These are phyloP conservation scores for Arion vulgaris DNA, from an alignment of 1,140 invertebrate species.

Conservation along the genomic window DNA sequence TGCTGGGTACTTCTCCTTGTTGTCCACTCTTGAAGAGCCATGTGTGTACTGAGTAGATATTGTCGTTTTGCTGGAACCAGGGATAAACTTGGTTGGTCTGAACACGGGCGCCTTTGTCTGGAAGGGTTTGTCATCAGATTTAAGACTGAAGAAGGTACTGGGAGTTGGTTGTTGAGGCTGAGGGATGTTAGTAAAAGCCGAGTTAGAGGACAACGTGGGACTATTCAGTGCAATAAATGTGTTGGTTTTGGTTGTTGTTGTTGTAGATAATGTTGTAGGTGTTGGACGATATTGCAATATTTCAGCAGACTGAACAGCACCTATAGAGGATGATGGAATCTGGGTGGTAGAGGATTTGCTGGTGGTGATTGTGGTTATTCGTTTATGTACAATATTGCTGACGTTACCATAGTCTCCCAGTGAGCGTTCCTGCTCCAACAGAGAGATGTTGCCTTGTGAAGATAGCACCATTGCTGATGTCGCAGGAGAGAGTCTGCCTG, in stretches of 20 bases:
- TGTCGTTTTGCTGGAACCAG: not conserved
- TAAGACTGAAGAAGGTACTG: not conserved
- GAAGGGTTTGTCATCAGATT: not conserved
- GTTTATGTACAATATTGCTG: too few relatives aligned
- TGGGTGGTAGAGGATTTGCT: not conserved
- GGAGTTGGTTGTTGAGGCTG: not conserved
- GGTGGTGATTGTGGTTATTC: conserved; percentile 17
- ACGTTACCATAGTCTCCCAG: too few relatives aligned
- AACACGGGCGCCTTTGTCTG: not conserved
- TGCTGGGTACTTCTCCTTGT: too few relatives aligned
- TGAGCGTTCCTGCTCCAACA: too few relatives aligned
- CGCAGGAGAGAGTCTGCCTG: too few relatives aligned
- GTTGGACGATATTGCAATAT: not conserved
- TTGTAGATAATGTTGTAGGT: not conserved
- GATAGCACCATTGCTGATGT: too few relatives aligned
- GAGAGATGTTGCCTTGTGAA: too few relatives aligned
- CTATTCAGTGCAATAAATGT: conserved; percentile 19
- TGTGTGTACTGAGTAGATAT: not conserved
- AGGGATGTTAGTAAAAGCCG: not conserved
- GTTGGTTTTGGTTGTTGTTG: not conserved
- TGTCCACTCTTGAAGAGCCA: too few relatives aligned
- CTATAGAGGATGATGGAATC: conserved; percentile 8
- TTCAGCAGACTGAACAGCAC: not conserved
- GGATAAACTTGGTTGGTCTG: conserved; percentile 26
- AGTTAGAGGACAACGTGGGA: not conserved